Conservation (phyloP, 2,888 invertebrate genomes). For the Epistrophe eligans region DNA sequence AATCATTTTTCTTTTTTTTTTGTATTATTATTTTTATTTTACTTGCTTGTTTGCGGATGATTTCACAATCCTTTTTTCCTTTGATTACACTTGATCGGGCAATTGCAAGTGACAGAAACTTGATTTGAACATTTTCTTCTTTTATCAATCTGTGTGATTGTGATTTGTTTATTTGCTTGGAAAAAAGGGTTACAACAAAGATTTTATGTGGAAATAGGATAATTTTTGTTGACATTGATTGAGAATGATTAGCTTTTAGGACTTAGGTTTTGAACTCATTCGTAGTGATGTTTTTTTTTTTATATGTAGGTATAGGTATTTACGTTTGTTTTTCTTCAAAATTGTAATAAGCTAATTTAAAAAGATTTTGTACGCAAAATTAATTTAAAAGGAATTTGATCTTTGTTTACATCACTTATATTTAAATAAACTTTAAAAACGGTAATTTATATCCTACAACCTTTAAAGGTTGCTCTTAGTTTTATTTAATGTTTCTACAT, state of each 20-base stretch:
- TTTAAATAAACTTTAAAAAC: too few species aligned
- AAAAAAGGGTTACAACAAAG: constrained; percentile 48
- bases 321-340: too few species aligned
- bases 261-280: not conserved
- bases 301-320: too few species aligned
- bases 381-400: too few species aligned
- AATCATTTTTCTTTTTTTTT: constrained; percentile 41
- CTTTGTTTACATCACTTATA: too few species aligned
- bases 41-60: constrained; percentile 28
- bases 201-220: constrained; percentile 33
- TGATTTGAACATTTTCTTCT: constrained; percentile 37
- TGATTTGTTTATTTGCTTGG: constrained; percentile 47
- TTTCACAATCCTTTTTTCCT: constrained; percentile 60
- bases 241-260: constrained; percentile 40
- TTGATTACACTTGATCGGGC: constrained; percentile 67
- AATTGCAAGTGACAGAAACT: constrained; percentile 66
- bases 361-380: too few species aligned
- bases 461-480: too few species aligned
- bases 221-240: constrained; percentile 30
- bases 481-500: too few species aligned
- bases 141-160: not conserved
- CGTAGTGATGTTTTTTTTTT: not conserved
- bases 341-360: too few species aligned
- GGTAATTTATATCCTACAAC: too few species aligned
- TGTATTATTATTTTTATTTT: constrained; percentile 18